Percentiles rank a stretch among this genome's conserved stretches.
Evolutionary conservation across 2,888 invertebrate species (phyloP).

Genomic region (Augochlorella aurata): DNA sequence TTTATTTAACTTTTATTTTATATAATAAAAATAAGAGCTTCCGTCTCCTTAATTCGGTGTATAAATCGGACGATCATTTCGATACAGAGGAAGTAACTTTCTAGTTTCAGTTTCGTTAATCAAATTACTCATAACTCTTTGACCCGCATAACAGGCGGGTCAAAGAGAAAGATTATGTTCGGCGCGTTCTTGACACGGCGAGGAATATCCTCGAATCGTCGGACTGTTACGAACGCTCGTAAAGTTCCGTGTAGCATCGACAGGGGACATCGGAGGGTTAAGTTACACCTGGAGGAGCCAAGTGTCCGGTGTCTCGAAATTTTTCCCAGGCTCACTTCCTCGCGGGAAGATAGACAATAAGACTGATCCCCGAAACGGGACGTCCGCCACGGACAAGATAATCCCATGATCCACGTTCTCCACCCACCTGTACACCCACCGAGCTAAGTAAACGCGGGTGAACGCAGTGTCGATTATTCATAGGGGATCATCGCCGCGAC

Average conservation of each 20-base stretch:
- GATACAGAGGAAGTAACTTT: too few relatives aligned
- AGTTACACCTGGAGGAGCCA: neutral
- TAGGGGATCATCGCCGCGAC: slow-evolving; percentile 58
- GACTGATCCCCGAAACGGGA: slow-evolving; percentile 24
- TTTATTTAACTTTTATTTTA: too few relatives aligned
- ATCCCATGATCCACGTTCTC: slow-evolving; percentile 58
- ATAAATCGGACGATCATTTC: too few relatives aligned
- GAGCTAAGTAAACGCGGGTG: slow-evolving; percentile 54
- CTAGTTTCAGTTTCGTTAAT: too few relatives aligned
- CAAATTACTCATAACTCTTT: too few relatives aligned
- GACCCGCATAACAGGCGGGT: neutral
- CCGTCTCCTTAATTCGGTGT: too few relatives aligned
- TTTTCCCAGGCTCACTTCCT: neutral
- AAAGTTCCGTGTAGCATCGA: neutral
- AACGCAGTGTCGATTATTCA: slow-evolving; percentile 63
- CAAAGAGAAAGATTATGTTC: neutral
- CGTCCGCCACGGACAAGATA: slow-evolving; percentile 41
- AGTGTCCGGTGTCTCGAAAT: neutral
- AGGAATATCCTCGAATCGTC: neutral
- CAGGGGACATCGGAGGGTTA: slow-evolving; percentile 2
- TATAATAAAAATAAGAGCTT: too few relatives aligned
- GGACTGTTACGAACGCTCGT: neutral
- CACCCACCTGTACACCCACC: slow-evolving; percentile 63
- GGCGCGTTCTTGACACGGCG: neutral
- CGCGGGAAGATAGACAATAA: slow-evolving; percentile 40